These are phyloP conservation scores for Tribolium madens DNA, from an alignment of 1,140 invertebrate species.

Conservation along the genomic window DNA sequence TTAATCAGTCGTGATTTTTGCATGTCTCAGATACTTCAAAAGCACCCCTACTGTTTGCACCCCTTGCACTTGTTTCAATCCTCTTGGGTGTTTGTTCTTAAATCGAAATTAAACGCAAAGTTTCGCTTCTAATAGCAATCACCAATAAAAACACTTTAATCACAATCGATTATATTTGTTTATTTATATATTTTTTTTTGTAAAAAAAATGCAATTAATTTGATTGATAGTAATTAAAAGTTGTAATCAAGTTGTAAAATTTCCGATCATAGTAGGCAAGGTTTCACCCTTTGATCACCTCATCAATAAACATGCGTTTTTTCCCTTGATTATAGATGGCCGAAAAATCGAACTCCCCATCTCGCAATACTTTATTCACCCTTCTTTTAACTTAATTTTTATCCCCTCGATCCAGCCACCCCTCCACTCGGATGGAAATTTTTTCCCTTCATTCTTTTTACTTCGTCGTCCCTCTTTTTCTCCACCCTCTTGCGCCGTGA, in stretches of 20 bases:
- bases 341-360: slow-evolving; percentile 41
- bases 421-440: slow-evolving; percentile 29
- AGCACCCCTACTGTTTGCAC: neutral
- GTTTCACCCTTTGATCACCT: no score
- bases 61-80: neutral
- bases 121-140: neutral
- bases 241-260: no score
- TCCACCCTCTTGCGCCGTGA: slow-evolving; percentile 29
- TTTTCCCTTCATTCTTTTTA: slow-evolving; percentile 46
- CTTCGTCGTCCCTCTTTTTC: slow-evolving; percentile 46
- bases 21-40: neutral
- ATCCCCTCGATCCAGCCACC: slow-evolving; percentile 47
- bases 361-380: slow-evolving; percentile 49
- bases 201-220: no score
- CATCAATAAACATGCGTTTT: no score
- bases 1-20: neutral
- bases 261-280: no score
- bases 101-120: neutral
- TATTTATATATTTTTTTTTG: neutral
- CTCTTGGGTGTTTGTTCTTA: neutral
- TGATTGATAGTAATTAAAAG: no score
- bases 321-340: slow-evolving; percentile 1
- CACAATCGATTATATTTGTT: no score
- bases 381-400: slow-evolving; percentile 52
- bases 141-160: neutral